Percentiles rank a stretch among this genome's conserved stretches.
These are phyloP conservation scores for Zaprionus vittiger DNA, from an alignment of 1,140 invertebrate genomes.

Conservation along the genomic window DNA sequence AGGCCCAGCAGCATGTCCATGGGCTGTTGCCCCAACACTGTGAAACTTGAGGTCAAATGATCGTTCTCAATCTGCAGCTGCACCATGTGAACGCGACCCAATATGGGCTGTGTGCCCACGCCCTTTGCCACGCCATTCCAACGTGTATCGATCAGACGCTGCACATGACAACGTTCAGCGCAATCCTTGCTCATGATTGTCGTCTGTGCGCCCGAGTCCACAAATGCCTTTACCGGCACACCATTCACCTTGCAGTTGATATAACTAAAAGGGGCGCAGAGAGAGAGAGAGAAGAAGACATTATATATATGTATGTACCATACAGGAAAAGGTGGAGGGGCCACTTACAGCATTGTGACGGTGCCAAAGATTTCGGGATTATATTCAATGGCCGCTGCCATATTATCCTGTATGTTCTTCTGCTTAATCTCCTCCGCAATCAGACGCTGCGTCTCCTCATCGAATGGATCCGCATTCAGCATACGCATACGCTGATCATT, in stretches of 20 bases:
- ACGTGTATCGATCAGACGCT: conserved; percentile 95
- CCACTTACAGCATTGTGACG: conserved; percentile 94
- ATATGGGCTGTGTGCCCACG: conserved; percentile 98
- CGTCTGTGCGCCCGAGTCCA: conserved; percentile 97
- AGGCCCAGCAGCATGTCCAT: conserved; percentile 99
- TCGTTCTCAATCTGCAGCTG: conserved; percentile 98
- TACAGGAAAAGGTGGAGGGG: not conserved
- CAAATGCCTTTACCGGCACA: conserved; percentile 98
- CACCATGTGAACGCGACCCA: conserved; percentile 98
- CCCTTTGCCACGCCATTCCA: conserved; percentile 98
- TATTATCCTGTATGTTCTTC: conserved; percentile 98
- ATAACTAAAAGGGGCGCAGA: conserved; percentile 83
- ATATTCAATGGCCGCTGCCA: conserved; percentile 99
- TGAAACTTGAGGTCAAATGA: conserved; percentile 98
- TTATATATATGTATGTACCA: no score
- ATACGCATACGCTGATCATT: conserved; percentile 94
- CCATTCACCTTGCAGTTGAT: conserved; percentile 98
- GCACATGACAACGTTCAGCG: conserved; percentile 97
- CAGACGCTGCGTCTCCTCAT: conserved; percentile 95
- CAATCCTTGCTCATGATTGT: conserved; percentile 97
- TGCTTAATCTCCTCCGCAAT: conserved; percentile 98
- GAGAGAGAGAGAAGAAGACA: no score
- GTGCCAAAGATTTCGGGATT: conserved; percentile 99
- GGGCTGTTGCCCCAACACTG: conserved; percentile 98
- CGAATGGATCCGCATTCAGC: conserved; percentile 96